Percentiles rank a stretch among this genome's conserved stretches.
Evolutionary conservation across 2,113 vertebrate genomes (phyloP).

Genomic region (Pteropus alecto): DNA sequence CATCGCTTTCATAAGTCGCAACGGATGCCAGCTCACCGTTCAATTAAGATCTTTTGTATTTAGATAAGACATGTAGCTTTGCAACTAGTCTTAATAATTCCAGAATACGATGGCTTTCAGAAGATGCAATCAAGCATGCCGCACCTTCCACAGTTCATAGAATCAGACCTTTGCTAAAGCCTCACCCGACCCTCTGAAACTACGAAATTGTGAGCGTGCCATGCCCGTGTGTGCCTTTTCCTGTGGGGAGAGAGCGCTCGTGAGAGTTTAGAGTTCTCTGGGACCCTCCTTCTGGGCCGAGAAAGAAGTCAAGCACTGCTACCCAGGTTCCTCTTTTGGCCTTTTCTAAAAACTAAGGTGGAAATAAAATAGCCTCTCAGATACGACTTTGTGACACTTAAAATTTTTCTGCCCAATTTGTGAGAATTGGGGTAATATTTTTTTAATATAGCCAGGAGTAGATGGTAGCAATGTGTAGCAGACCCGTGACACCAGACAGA

Average conservation of each 20-base stretch:
- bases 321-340: not conserved
- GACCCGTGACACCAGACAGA: not conserved
- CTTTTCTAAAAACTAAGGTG: not conserved
- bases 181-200: not conserved
- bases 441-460: not conserved
- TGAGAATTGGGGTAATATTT: not conserved
- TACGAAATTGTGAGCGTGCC: not conserved
- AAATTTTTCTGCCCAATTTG: not conserved
- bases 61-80: not conserved
- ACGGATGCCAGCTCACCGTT: not conserved
- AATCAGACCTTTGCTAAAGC: not conserved
- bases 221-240: fast-evolving
- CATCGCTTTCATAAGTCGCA: not conserved
- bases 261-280: not conserved
- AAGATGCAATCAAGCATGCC: not conserved
- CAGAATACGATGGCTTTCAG: not conserved
- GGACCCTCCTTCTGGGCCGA: not conserved
- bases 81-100: not conserved
- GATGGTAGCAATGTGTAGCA: not conserved
- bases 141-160: not conserved
- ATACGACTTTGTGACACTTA: not conserved
- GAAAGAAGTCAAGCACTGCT: not conserved
- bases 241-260: not conserved
- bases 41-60: not conserved
- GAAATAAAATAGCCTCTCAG: not conserved